Percentiles rank a stretch among this genome's conserved stretches.
These are phyloP conservation scores for Temnopleurus reevesii DNA, from an alignment of 53 echinoderm and acorn worm species.

Conservation along the genomic window DNA sequence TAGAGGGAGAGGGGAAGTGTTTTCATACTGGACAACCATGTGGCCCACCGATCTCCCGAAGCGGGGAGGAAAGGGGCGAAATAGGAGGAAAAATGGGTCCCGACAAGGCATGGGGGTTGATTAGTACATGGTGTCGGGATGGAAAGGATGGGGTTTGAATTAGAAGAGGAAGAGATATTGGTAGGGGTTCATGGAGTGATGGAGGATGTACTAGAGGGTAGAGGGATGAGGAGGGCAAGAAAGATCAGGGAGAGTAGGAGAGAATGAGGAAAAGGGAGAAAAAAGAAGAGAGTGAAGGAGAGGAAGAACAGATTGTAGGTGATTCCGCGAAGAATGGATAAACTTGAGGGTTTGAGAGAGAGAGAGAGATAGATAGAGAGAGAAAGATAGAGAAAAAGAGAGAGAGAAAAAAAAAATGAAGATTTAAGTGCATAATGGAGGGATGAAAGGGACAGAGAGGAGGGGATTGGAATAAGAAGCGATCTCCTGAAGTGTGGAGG, in stretches of 20 bases:
- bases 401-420: not conserved
- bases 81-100: not conserved
- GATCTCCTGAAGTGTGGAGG: not conserved
- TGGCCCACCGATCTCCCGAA: not conserved
- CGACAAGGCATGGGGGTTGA: not conserved
- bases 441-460: not conserved
- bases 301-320: too few species aligned
- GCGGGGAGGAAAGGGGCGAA: slow-evolving; percentile 15
- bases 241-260: too few species aligned
- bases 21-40: not conserved
- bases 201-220: not conserved
- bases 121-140: not conserved
- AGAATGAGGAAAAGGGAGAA: slow-evolving; percentile 8
- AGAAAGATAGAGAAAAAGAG: too few species aligned
- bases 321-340: too few species aligned
- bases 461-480: not conserved
- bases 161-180: not conserved
- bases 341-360: not conserved
- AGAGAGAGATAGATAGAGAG: too few species aligned
- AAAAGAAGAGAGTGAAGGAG: not conserved
- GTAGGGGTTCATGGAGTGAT: not conserved
- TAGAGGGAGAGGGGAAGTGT: not conserved
- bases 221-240: too few species aligned
- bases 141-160: not conserved
- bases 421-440: not conserved